A percentile compares a stretch with the other conserved stretches of the same genome.
phyloP scores from a whole-genome alignment of 2,797 vertebrate genomes.

The Tragelaphus eurycerus region DNA sequence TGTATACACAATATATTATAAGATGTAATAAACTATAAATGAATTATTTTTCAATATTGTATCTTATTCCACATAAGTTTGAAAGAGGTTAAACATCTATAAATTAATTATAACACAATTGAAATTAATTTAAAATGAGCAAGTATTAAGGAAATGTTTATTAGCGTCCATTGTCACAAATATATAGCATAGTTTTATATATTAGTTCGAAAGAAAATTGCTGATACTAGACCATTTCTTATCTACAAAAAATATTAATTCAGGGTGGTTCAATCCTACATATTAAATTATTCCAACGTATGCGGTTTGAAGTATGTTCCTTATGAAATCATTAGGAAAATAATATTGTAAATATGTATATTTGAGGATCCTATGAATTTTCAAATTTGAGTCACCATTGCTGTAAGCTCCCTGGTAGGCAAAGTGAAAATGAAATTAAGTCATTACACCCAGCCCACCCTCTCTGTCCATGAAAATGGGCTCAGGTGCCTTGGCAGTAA shows the following conservation, averaged over 20 bases:
- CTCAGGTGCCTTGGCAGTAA: background rate
- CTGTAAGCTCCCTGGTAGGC: background rate
- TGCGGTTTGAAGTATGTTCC: background rate
- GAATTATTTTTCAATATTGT: background rate
- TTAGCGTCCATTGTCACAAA: background rate
- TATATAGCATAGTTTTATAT: background rate
- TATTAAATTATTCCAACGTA: background rate
- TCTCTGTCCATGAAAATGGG: background rate
- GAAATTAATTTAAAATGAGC: background rate
- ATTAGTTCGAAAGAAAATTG: background rate
- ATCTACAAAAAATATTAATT: background rate
- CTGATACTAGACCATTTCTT: background rate
- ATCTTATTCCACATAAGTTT: background rate
- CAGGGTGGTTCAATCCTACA: background rate
- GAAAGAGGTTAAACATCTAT: background rate
- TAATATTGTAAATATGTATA: background rate
- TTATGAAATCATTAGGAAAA: background rate
- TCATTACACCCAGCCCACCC: background rate
- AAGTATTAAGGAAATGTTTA: background rate
- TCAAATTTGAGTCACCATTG: background rate
- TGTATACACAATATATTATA: background rate
- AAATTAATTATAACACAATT: background rate
- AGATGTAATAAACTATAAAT: background rate
- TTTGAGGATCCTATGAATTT: background rate
- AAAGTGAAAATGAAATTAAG: background rate